Conservation (phyloP, 2,888 invertebrate genomes). For the Agriopis marginaria region DNA sequence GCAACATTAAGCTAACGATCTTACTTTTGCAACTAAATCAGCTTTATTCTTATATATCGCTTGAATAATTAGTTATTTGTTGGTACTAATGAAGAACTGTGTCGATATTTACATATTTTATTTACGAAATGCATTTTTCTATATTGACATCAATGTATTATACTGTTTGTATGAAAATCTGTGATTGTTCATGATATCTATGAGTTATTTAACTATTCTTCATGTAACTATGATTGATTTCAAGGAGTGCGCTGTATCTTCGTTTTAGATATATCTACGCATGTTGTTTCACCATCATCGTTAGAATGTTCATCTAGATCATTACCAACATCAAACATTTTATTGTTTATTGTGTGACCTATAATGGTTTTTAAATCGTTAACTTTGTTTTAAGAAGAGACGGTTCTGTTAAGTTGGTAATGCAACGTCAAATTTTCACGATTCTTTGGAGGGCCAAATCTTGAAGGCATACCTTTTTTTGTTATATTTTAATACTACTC, state of each 20-base stretch:
- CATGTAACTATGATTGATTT: constrained; percentile 9
- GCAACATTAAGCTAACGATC: too few species aligned
- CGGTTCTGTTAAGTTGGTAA: constrained; percentile 23
- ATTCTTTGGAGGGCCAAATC: too few species aligned
- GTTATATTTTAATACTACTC: too few species aligned
- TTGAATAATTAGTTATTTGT: background rate
- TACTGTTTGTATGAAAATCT: constrained; percentile 75
- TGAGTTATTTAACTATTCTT: constrained; percentile 45
- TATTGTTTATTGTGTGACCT: constrained; percentile 3
- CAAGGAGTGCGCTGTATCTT: constrained; percentile 19
- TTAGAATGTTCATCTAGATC: constrained; percentile 1
- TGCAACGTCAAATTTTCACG: too few species aligned
- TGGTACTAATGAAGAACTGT: constrained; percentile 22
- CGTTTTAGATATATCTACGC: constrained; percentile 14
- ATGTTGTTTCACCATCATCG: constrained; percentile 9
- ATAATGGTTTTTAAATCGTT: constrained; percentile 3
- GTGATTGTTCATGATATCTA: constrained; percentile 76
- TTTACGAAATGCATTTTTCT: constrained; percentile 51
- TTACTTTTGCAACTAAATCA: background rate
- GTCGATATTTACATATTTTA: constrained; percentile 44
- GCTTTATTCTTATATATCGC: background rate
- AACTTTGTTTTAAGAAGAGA: constrained; percentile 21
- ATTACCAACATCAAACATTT: constrained; percentile 1
- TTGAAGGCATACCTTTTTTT: too few species aligned
- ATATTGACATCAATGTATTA: constrained; percentile 32